Base-by-base conservation (phyloP, 2,797 vertebrate species). In the Pseudomugil tenellus region DNA sequence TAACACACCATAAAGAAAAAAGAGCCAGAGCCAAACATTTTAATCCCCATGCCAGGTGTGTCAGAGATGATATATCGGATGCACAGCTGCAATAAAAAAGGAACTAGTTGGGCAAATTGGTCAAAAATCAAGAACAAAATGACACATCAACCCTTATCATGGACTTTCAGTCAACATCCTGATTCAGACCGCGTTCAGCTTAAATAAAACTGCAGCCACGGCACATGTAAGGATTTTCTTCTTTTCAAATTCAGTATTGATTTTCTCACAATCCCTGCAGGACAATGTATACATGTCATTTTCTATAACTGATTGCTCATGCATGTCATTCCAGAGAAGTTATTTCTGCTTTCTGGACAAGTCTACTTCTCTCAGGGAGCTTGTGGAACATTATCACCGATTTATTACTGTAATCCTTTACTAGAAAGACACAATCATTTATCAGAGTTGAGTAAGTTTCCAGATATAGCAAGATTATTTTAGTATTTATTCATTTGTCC, bases 11-110 rank as follows among this genome's bases (percentile, higher is more conserved):
- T 70, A 66, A 46, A 48, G 32, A 61, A 11, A 77, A 34, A 39
- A 58, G 56, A 23, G 32, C 49, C 62, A 72, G 58, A 72, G 60
- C 65, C 70, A 77, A 63, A 67, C 61, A 77, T 29, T 55, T 43
- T 76, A 74, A 55, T 8, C 11, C 25, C 70, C 13, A 6, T 66
- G 58, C 64, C 35, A 34, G 41, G 23, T 54, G 48, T 68, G 63
- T 65, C 29, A 37, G 53, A 65, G 60, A 61, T 63, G 46, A 84
- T 61, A 10, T 54, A 51, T 63, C 41, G 2, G 6, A 55, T 52
- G 34, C 58, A 58, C 62, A 61, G 67, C 65, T 56, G 26, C 31
- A 19, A 49, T 14, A 63, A 58, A 79, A 60, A 54, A 25, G 56
- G 28, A 63, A 19, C 37, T 31, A 28, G 21, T 0, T 17, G 34